These are phyloP conservation scores for Drosophila kohkoa DNA, from an alignment of 1,140 invertebrate genomes.

Conservation along the genomic window DNA sequence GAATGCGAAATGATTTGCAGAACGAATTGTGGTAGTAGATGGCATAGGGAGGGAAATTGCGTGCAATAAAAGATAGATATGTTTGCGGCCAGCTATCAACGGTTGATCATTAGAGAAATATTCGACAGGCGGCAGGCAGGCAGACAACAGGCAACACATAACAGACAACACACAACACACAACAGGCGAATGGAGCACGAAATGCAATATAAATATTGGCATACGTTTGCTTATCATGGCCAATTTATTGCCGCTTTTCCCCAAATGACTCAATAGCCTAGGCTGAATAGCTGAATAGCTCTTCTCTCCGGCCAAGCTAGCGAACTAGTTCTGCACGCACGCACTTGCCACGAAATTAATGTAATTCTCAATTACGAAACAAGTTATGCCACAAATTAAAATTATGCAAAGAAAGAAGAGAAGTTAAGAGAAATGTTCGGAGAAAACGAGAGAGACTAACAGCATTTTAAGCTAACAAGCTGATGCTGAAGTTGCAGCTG, in stretches of 20 bases:
- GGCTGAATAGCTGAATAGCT: conserved; percentile 14
- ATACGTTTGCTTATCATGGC: conserved; percentile 71
- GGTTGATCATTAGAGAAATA: conserved; percentile 64
- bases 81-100: conserved; percentile 71
- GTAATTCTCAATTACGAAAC: conserved; percentile 83
- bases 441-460: conserved; percentile 38
- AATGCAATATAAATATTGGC: conserved; percentile 68
- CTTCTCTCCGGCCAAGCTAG: not conserved
- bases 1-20: conserved; percentile 64
- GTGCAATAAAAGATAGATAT: conserved; percentile 82
- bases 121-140: conserved; percentile 33
- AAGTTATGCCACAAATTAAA: conserved; percentile 82
- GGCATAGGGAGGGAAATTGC: conserved; percentile 70
- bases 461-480: conserved; percentile 66
- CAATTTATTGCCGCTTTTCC: conserved; percentile 67
- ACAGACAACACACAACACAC: conserved; percentile 6
- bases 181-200: conserved; percentile 27
- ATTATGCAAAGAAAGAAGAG: conserved; percentile 54
- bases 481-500: conserved; percentile 33
- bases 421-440: conserved; percentile 11
- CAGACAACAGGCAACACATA: not conserved
- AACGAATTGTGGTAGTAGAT: conserved; percentile 65
- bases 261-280: conserved; percentile 75
- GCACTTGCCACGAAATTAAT: conserved; percentile 79
- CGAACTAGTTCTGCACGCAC: conserved; percentile 77